Base-by-base conservation (phyloP, 2,888 invertebrate genomes). In the Drosophila trichaetosa region DNA sequence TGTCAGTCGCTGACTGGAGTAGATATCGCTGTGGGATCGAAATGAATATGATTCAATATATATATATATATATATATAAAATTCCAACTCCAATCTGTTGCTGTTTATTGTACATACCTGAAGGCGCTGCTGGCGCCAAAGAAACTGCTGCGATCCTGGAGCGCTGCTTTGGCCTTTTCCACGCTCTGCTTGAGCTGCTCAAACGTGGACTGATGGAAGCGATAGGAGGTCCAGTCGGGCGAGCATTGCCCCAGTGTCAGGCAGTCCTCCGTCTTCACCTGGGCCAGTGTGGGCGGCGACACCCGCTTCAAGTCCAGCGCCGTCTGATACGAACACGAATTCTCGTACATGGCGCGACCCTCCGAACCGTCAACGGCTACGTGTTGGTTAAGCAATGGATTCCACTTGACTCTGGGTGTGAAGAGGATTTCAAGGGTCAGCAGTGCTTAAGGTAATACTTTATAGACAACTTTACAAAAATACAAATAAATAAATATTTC, bases 271-370 rank as follows among this genome's bases (percentile, higher is more conserved):
- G 94, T 93, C 90, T 94, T 94, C 68, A 93, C 93, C 81, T 91
- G 93, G 58, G 92, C 92, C 82, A 91, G 88, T 76, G 92, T 89
- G 48, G 91, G 92, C 79, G 93, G 93, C 74, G 96, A 95, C 80
- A 95, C 95, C 87, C 96, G 94, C 93, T 96, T 96, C 89, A 96
- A 94, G 94, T 96, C 96, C 90, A 96, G 94, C 91, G 96, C 96
- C 93, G 96, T 96, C 92, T 97, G 97, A 94, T 97, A 97, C 93
- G 97, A 97, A 94, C 97, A 97, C 92, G 97, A 97, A 94, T 97
- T 97, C 95, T 97, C 97, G 95, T 97, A 97, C 97, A 97, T 97
- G 79, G 85, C 82, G 82, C 75, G 76, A 70, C 78, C 79, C 62
- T 82, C 82, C 56, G 69, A 58, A 81, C 69, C 86, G 72, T 89